Evolutionary conservation across 2,888 invertebrate genomes (phyloP).

Genomic region (Ichneumon xanthorius): DNA sequence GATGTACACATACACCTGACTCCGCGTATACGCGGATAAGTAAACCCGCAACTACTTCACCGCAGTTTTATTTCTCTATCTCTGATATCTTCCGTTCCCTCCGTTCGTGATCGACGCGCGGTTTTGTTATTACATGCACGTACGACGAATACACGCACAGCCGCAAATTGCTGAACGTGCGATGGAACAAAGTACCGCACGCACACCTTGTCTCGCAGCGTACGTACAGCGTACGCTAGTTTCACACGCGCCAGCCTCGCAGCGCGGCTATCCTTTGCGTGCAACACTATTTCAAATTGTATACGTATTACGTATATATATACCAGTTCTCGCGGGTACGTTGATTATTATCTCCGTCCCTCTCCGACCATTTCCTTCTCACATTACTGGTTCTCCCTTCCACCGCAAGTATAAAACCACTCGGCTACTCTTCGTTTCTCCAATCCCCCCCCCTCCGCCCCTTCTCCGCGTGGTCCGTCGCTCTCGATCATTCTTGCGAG

Average conservation of each 20-base stretch:
- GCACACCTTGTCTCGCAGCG: not conserved
- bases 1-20: constrained; percentile 15
- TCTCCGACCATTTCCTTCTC: constrained; percentile 13
- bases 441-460: not conserved
- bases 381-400: constrained; percentile 13
- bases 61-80: constrained; percentile 21
- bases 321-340: constrained; percentile 28
- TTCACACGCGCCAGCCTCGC: constrained; percentile 9
- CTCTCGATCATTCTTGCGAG: not conserved
- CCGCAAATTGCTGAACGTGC: constrained; percentile 47
- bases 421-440: not conserved
- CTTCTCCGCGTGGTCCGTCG: too few species aligned
- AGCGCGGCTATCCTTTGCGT: constrained; percentile 27
- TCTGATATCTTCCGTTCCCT: constrained; percentile 1
- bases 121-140: constrained; percentile 52
- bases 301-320: constrained; percentile 21
- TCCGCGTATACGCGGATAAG: not conserved
- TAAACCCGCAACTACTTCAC: constrained; percentile 26
- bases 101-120: constrained; percentile 47
- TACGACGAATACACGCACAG: constrained; percentile 44
- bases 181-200: constrained; percentile 51
- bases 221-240: constrained; percentile 2
- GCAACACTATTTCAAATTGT: constrained; percentile 42
- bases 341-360: constrained; percentile 16
- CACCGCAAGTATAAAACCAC: constrained; percentile 10